Base-by-base conservation (phyloP, 1,140 invertebrate genomes). In the Drosophila neocordata region DNA sequence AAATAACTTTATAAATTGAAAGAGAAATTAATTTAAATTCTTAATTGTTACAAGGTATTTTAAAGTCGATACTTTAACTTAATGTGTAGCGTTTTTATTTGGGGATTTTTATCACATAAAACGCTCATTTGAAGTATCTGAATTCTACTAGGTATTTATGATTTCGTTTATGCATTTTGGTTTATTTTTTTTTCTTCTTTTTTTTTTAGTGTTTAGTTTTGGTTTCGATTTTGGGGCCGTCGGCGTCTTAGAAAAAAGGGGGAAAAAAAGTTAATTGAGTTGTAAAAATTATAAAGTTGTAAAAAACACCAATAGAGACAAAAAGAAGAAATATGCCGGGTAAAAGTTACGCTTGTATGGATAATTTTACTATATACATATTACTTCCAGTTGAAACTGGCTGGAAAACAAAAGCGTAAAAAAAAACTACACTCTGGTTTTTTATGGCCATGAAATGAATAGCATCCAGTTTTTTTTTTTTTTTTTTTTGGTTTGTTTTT, bases 231-330 rank as follows among this genome's bases (percentile, higher is more conserved):
- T 66, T 51, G 48, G 37, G 27, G 38, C 53, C 71, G 77, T 64
- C 81, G 75, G 66, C 76, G 76, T 79, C 82, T 88, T 18, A 22
- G 18, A 59, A 37, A 52, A 38, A 31, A 82, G 41, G 41, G 41
- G 1, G 76, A 79, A 78, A 77, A 88, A 77, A 88, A 85, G 67
- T 88, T 89, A 89, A 88, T 88, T 88, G 84, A 88, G 83, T 83
- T 88, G 83, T 88, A 89, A 88, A 88, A 88, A 88, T 88, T 88
- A 88, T 88, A 88, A 88, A 88, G 83, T 74, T 88, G 83, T 88
- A 88, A 88, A 87, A 85, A 69, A 41, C 55, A 38, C 57, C 60
- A 20, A 24, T 44, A 15, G 51, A 59, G 55, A 59, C 34, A 24
- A 60, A 72, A 34, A 41, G 31, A 31, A 35, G 64, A 37, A 35